Evolutionary conservation across 2,797 vertebrate genomes (phyloP).

Genomic region (Chloroceryle amazona): DNA sequence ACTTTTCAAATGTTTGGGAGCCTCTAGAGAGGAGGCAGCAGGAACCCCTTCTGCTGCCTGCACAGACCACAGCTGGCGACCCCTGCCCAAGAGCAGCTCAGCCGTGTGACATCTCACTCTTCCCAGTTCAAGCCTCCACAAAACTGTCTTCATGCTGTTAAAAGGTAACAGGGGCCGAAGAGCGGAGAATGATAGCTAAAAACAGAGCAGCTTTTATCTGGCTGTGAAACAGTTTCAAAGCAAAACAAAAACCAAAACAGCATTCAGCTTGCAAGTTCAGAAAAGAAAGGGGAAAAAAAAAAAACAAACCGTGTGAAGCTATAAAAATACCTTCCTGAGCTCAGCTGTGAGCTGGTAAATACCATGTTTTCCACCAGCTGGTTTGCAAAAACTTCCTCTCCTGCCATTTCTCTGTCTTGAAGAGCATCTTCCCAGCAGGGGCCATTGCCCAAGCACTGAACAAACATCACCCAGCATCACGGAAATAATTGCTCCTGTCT

Average conservation of each 20-base stretch:
- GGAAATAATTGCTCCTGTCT: not conserved
- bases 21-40: not conserved
- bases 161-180: not conserved
- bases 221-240: constrained; percentile 19
- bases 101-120: rapidly evolving
- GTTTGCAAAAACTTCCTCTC: not conserved
- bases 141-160: not conserved
- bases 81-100: not conserved
- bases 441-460: rapidly evolving
- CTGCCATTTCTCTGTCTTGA: not conserved
- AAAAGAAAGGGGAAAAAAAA: not conserved
- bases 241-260: constrained; percentile 23
- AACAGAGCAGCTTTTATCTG: constrained; percentile 33
- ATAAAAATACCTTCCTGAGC: constrained; percentile 57
- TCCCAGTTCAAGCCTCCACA: not conserved
- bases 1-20: too few species aligned
- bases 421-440: not conserved
- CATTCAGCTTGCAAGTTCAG: not conserved
- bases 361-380: constrained; percentile 6
- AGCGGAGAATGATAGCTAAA: not conserved
- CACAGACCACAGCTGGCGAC: too few species aligned
- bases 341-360: constrained; percentile 42
- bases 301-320: not conserved
- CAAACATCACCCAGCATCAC: rapidly evolving
- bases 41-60: not conserved